Evolutionary conservation across 1,140 invertebrate genomes (phyloP).

Genomic region (Drosophila repleta): DNA sequence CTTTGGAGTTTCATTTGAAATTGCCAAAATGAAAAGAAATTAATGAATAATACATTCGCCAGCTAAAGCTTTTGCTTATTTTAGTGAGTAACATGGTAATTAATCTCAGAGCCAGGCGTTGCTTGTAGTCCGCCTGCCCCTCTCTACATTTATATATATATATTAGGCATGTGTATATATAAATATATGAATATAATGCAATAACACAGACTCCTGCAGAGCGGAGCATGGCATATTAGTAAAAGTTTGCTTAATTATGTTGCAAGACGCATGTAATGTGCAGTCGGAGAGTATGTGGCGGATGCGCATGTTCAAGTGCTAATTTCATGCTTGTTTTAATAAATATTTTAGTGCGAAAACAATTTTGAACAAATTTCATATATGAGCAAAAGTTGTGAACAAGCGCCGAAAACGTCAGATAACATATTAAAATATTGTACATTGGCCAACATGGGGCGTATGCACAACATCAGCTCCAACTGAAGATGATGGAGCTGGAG

Average conservation of each 20-base stretch:
- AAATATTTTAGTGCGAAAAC: slow-evolving; percentile 59
- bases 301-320: background rate
- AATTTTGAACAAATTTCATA: slow-evolving; percentile 71
- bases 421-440: slow-evolving; percentile 66
- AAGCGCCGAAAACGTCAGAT: slow-evolving; percentile 51
- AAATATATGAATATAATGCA: slow-evolving; percentile 5
- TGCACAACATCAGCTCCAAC: slow-evolving; percentile 27
- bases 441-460: slow-evolving; percentile 25
- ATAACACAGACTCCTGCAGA: background rate
- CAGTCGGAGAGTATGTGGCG: background rate
- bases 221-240: slow-evolving; percentile 14
- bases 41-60: no score
- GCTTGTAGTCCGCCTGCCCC: no score
- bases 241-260: slow-evolving; percentile 41
- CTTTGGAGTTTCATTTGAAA: no score
- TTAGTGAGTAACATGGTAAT: no score
- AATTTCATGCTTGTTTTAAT: slow-evolving; percentile 52
- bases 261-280: slow-evolving; percentile 14
- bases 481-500: background rate
- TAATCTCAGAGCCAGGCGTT: no score
- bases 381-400: slow-evolving; percentile 58
- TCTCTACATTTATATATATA: background rate
- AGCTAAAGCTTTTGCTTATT: no score
- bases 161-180: no score
- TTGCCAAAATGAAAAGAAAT: no score